Conservation (phyloP, 1,140 invertebrate genomes). For the Zaprionus nigranus region DNA sequence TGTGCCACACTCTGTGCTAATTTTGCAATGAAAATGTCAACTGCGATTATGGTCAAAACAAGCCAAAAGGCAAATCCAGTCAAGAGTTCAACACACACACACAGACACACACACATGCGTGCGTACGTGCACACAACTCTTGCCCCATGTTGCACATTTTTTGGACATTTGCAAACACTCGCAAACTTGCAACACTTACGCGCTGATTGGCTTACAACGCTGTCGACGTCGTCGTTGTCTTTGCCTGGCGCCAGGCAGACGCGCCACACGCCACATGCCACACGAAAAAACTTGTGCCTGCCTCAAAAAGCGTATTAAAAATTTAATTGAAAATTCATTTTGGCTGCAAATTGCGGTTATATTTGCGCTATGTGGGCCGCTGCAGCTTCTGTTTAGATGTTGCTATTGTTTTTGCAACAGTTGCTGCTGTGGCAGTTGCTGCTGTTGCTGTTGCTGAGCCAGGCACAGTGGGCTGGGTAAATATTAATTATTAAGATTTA, state of each 20-base stretch:
- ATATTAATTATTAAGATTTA: slow-evolving; percentile 14
- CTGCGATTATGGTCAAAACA: slow-evolving; percentile 3
- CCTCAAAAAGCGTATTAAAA: slow-evolving; percentile 13
- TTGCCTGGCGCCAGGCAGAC: background rate
- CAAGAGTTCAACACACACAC: background rate
- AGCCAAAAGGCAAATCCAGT: slow-evolving; percentile 2
- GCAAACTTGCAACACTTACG: slow-evolving; percentile 1
- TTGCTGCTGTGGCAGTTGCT: background rate
- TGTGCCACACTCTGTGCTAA: slow-evolving; percentile 51
- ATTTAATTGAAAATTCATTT: slow-evolving; percentile 11
- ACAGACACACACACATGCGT: background rate
- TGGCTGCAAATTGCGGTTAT: slow-evolving; percentile 3
- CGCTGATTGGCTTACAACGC: slow-evolving; percentile 7
- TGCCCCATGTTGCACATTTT: slow-evolving; percentile 6
- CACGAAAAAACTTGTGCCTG: background rate
- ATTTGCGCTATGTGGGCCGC: slow-evolving; percentile 3
- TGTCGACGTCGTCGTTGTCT: background rate
- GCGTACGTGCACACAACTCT: background rate
- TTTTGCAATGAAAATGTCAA: slow-evolving; percentile 13
- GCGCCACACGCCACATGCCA: slow-evolving; percentile 3
- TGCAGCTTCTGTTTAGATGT: slow-evolving; percentile 3
- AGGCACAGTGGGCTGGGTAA: background rate
- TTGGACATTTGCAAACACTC: background rate
- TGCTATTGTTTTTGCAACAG: background rate
- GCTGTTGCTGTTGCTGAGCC: background rate